Base-by-base conservation (phyloP, 2,113 vertebrate genomes). In the Ardeotis arabs region DNA sequence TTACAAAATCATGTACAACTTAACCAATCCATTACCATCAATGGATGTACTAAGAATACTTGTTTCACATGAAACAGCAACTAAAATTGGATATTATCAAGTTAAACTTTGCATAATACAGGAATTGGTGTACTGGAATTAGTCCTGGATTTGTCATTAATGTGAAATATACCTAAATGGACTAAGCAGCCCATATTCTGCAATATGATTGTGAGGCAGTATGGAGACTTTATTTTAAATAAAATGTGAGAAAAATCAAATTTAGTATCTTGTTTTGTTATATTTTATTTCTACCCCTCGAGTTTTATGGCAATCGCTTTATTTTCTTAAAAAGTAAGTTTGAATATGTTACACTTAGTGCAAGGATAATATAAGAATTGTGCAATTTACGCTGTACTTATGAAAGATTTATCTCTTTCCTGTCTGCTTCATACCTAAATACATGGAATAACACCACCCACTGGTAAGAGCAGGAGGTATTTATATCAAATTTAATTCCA, bases 391-490 rank as follows among this genome's bases (percentile, higher is more conserved):
- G 63, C 96, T 97, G 97, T 98, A 98, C 98, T 99, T 98, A 99
- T 98, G 99, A 98, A 98, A 98, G 96, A 98, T 98, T 98, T 99
- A 98, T 99, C 98, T 99, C 98, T 98, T 99, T 98, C 98, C 97
- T 99, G 97, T 98, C 98, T 99, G 99, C 99, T 98, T 99, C 99
- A 98, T 97, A 98, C 95, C 97, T 98, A 98, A 98, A 98, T 97
- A 97, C 97, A 97, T 98, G 99, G 99, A 99, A 98, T 98, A 98
- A 98, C 99, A 98, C 98, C 98, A 98, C 98, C 97, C 98, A 97
- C 98, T 98, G 99, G 98, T 98, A 99, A 99, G 99, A 99, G 98
- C 99, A 99, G 99, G 99, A 99, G 99, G 99, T 99, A 99, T 98
- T 98, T 98, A 97, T 98, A 98, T 98, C 93, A 95, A 98, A 97